These are phyloP conservation scores for Apolygus lucorum DNA, from an alignment of 1,140 invertebrate species.

Conservation along the genomic window DNA sequence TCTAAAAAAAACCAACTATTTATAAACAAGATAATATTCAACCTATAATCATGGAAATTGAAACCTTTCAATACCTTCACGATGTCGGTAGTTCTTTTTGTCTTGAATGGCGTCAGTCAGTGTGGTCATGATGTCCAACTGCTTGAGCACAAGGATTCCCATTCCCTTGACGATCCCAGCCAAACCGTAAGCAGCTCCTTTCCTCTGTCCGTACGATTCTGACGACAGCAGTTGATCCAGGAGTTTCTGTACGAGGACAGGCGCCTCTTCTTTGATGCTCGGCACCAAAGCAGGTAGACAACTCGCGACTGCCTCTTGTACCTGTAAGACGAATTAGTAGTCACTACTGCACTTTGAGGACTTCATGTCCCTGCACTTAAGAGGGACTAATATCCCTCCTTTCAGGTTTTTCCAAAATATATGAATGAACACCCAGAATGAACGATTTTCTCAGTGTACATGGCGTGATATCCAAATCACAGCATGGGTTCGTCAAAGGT, in stretches of 20 bases:
- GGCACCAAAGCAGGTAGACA: constrained; percentile 90
- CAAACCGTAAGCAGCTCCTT: constrained; percentile 82
- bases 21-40: too few relatives aligned
- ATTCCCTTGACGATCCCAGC: constrained; percentile 62
- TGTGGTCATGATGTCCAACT: constrained; percentile 90
- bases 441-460: too few relatives aligned
- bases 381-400: too few relatives aligned
- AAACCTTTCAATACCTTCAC: constrained; percentile 87
- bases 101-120: constrained; percentile 91
- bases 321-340: constrained; percentile 44
- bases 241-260: constrained; percentile 77
- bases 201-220: constrained; percentile 93
- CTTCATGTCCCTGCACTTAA: not conserved
- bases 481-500: too few relatives aligned
- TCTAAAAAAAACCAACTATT: too few relatives aligned
- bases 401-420: too few relatives aligned
- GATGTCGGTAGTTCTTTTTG: constrained; percentile 86
- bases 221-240: constrained; percentile 82
- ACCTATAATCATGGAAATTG: too few relatives aligned
- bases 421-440: too few relatives aligned
- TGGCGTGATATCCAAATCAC: too few relatives aligned
- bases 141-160: constrained; percentile 90
- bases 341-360: not conserved
- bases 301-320: constrained; percentile 96
- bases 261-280: constrained; percentile 82